phyloP scores from a whole-genome alignment of 2,113 vertebrate genomes.

The Nansenia antarctica region DNA sequence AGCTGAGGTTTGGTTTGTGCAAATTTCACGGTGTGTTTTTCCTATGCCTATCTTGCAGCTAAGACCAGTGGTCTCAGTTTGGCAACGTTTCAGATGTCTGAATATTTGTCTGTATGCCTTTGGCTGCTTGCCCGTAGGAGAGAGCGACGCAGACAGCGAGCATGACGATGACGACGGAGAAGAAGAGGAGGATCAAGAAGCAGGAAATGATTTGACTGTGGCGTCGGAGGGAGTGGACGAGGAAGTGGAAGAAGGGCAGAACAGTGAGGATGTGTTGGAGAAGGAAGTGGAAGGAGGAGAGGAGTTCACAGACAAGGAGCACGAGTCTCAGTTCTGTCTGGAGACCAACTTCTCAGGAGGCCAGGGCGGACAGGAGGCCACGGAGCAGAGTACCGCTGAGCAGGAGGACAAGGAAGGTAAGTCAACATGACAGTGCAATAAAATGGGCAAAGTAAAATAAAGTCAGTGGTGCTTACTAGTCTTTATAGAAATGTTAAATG shows the following conservation, averaged over 20 bases:
- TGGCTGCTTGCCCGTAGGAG: conserved; percentile 21
- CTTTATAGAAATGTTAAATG: background rate
- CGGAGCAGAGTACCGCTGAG: background rate
- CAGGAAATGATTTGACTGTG: conserved; percentile 41
- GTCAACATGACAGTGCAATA: too few relatives aligned
- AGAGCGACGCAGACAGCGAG: conserved; percentile 20
- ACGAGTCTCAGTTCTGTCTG: conserved; percentile 89
- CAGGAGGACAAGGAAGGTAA: conserved; percentile 43
- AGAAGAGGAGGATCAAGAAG: conserved; percentile 43
- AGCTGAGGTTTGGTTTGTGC: background rate
- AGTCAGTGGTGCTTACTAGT: background rate
- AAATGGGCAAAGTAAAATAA: background rate
- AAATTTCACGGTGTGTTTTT: background rate
- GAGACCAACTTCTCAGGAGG: conserved; percentile 87
- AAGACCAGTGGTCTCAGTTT: background rate
- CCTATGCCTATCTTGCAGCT: background rate
- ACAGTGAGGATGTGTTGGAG: background rate
- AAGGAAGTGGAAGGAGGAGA: conserved; percentile 33
- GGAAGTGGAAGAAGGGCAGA: conserved; percentile 6
- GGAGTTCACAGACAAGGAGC: conserved; percentile 86
- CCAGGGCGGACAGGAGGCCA: conserved; percentile 49
- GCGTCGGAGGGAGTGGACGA: background rate
- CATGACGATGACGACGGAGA: conserved; percentile 15
- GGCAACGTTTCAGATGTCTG: background rate
- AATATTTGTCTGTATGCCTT: background rate